Percentiles rank a stretch among this genome's conserved stretches.
Evolutionary conservation across 2,888 invertebrate genomes (phyloP).

Genomic region (Brenthis hecate): DNA sequence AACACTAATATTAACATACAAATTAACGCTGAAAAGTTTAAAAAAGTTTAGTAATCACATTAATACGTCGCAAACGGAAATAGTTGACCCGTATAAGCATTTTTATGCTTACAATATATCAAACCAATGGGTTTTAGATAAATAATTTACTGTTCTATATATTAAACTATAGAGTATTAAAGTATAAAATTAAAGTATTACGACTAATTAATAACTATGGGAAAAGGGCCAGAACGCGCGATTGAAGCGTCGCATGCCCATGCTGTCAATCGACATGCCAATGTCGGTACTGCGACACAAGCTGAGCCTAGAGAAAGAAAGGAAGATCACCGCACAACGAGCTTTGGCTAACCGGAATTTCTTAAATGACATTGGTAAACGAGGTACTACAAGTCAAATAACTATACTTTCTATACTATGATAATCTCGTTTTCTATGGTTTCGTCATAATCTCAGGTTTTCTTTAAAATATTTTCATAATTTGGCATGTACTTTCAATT

Average conservation of each 20-base stretch:
- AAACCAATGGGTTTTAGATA: too few relatives aligned
- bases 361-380: conserved; percentile 89
- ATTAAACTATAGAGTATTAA: neutral
- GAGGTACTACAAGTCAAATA: conserved; percentile 60
- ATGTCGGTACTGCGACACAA: conserved; percentile 92
- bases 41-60: too few relatives aligned
- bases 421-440: too few relatives aligned
- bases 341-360: conserved; percentile 85
- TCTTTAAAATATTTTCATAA: neutral
- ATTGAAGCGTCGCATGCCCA: conserved; percentile 84
- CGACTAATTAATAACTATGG: conserved; percentile 32
- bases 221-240: conserved; percentile 68
- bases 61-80: too few relatives aligned
- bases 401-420: too few relatives aligned
- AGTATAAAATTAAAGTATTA: neutral
- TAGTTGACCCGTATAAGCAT: too few relatives aligned
- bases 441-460: too few relatives aligned
- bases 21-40: too few relatives aligned
- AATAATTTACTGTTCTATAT: too few relatives aligned
- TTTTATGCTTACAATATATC: too few relatives aligned
- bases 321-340: conserved; percentile 85
- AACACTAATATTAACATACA: too few relatives aligned
- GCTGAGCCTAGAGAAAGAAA: conserved; percentile 88
- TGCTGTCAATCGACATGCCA: conserved; percentile 92
- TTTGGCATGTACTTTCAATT: too few relatives aligned